These are phyloP conservation scores for Ophioderma brevispina DNA, from an alignment of 35 echinoderm and acorn worm species.

Conservation along the genomic window DNA sequence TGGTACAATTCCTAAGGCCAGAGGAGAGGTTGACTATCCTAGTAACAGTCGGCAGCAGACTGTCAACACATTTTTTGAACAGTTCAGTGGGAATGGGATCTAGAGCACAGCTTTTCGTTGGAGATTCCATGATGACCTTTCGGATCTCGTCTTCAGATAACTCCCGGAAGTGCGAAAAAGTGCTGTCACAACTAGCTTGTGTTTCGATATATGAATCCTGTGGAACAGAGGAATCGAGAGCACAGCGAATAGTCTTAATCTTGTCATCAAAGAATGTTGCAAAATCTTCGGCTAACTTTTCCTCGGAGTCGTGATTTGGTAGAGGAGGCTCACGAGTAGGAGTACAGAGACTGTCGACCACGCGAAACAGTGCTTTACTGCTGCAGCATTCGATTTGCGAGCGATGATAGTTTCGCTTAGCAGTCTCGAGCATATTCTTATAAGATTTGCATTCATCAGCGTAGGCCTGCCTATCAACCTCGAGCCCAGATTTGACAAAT, in stretches of 20 bases:
- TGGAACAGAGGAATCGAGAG: background rate
- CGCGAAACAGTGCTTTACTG: conserved; percentile 25
- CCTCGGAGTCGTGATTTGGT: conserved; percentile 12
- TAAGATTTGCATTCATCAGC: conserved; percentile 3
- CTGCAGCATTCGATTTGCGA: conserved; percentile 8
- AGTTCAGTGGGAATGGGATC: conserved; percentile 34
- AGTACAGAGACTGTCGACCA: conserved; percentile 8
- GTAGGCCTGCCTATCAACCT: conserved; percentile 18
- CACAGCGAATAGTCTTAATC: conserved; percentile 9
- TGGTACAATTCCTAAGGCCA: conserved; percentile 39
- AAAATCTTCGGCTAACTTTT: conserved; percentile 40
- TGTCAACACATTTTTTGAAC: conserved; percentile 53
- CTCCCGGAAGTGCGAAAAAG: background rate
- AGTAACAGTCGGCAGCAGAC: conserved; percentile 34
- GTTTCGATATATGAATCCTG: background rate
- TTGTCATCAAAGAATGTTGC: conserved; percentile 44
- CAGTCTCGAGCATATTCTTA: conserved; percentile 17
- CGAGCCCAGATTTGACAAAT: background rate
- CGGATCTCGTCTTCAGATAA: background rate
- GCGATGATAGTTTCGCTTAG: background rate
- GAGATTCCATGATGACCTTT: conserved; percentile 51
- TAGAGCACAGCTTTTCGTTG: conserved; percentile 22
- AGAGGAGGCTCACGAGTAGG: background rate
- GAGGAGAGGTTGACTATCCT: conserved; percentile 53
- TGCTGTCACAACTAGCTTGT: background rate